Evolutionary conservation across 2,797 vertebrate species (phyloP), one percentile per base, ranked within the genome.

Genomic region (Macropus fuliginosus): DNA sequence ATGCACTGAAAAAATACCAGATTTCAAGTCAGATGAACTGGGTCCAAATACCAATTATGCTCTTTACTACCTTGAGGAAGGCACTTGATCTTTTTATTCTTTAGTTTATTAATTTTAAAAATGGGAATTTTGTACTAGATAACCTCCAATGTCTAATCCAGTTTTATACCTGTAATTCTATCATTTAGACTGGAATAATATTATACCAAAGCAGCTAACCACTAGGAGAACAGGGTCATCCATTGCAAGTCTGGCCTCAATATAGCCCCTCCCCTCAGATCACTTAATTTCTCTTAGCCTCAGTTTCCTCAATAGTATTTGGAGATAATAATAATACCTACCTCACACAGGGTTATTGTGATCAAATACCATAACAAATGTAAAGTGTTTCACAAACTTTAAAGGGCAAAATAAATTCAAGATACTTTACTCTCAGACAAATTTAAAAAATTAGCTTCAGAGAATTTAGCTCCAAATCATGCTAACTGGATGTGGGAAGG

Each of bases 401-500:
- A 74, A 74, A 74, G n/a, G 66, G 16, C 28, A 74, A 74, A 40
- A 46, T 81, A 81, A 74, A 81, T 46, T 81, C 40, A 46, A 81
- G 74, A 21, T 81, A 46, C 8, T 81, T 81, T 46, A 16, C n/a
- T 46, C 74, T 81, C 40, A 46, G 74, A 40, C 21, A 46, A 81
- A 81, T 24, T 81, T 81, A 24, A 81, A 81, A 5, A 11, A 46
- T 81, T 74, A 40, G 16, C 34, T 56, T 54, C 6, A 56, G 87
- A 21, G 56, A 5, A 90, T 34, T 1, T 34, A 55, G 54, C 11
- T 4, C 0, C 11, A 28, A 54, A 5, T 5, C 27, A 52, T 24
- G n/a, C 18, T 5, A 2, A 24, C 4, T n/a, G 91, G 28, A 18
- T 18, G 1, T 28, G 16, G 8, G 5, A 31, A 11, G 1, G 9